Evolutionary conservation across 1,140 invertebrate species (phyloP), one percentile per base, ranked within the genome.

Genomic region (Hesperophylax magnus): DNA sequence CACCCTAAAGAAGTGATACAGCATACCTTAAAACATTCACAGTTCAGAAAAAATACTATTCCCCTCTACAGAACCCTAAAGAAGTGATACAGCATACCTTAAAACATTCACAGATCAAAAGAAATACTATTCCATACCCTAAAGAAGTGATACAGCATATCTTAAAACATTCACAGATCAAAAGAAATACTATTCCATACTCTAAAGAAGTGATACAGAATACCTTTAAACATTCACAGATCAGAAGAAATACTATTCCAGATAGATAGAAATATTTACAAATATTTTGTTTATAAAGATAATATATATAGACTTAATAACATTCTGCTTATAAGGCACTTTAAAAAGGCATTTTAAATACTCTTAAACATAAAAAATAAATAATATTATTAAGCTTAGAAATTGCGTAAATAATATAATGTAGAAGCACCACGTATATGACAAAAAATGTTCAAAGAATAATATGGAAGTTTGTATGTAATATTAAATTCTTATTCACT

Each of bases 261-360:
- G 14, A 61, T 24, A 61, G 58, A 67, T 67, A 67, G 39, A 67
- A 67, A 67, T 67, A 67, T 67, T 67, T 67, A 67, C 63, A 67
- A 67, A 67, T 27, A 31, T n/a, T 67, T 31, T 67, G 14, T 34
- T 4, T 31, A 27, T 15, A 65, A 63, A 63, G 18, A 22, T 63
- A 24, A 63, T n/a, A 15, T 5, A 47, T 47, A 47, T 2, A 39
- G 34, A 39, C 34, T 39, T 47, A 14, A 34, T 14, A 47, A 39
- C 15, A 31, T 22, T 34, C 22, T 31, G 27, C 31, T 2, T 67
- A 67, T 67, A 34, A 67, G 63, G 63, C 63, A 67, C 63, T 67
- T 24, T 47, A 47, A 34, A 63, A 34, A 67, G 63, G 63, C 27
- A 6, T 67, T 67, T n/a, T 27, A 67, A 2, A 34, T 67, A 67